Base-by-base conservation (phyloP, 1,140 invertebrate species). In the Zaprionus lachaisei region DNA sequence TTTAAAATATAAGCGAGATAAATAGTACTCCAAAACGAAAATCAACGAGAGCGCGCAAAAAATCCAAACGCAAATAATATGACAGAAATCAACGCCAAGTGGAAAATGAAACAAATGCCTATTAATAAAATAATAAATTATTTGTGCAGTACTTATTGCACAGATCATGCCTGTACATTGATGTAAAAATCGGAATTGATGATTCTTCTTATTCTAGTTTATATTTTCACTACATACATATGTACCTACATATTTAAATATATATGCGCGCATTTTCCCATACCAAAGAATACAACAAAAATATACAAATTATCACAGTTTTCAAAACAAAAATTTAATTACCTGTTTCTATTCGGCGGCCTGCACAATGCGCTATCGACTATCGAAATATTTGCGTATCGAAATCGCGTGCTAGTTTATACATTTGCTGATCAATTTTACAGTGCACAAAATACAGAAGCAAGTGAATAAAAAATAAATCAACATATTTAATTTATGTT, bases 11-110 rank as follows among this genome's bases (percentile, higher is more conserved):
- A 70, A 79, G 72, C 72, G 71, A 79, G 71, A 74, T 78, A 78
- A 79, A 79, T 69, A 79, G 70, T 60, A 68, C 57, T 57, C 38
- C 44, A 77, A 66, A 61, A 44, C 54, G 71, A 77, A 72, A 68
- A 72, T 67, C 70, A 63, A 67, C 65, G 71, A 73, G 75, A 72
- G 75, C 75, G 75, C 75, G 75, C 75, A 68, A 73, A 77, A 77
- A 77, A 73, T 72, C 28, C 37, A 60, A 70, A 75, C 62, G 65
- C 60, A 65, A 69, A 74, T 64, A 58, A 56, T 69, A 78, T 24
- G 51, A 74, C 69, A 75, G 57, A 73, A 68, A 73, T 69, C 26
- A 74, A 77, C 57, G 54, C 51, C 28, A 69, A 74, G 37, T 65
- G 58, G 55, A 78, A 58, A 60, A 63, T 54, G 17, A 75, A 70